These are phyloP conservation scores for Apis mellifera DNA, from an alignment of 1,140 invertebrate species.

Conservation along the genomic window Amel_HAv3.1 CM009931.2:27483001-27483500, in stretches of 20 bases:
- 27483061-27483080: background rate
- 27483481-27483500: slow-evolving; percentile 14
- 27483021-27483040: background rate
- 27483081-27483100: background rate
- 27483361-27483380: slow-evolving; percentile 47
- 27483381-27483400: slow-evolving; percentile 54
- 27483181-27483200: slow-evolving; percentile 67
- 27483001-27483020: background rate
- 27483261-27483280: slow-evolving; percentile 14
- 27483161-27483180: slow-evolving; percentile 70
- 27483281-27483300: background rate
- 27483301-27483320: slow-evolving; percentile 14
- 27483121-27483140: slow-evolving; percentile 38
- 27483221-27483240: slow-evolving; percentile 56
- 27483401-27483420: slow-evolving; percentile 62
- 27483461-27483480: background rate
- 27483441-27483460: slow-evolving; percentile 14
- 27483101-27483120: background rate
- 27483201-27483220: slow-evolving; percentile 64
- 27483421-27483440: slow-evolving; percentile 27
- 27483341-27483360: slow-evolving; percentile 33
- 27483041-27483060: background rate
- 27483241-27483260: slow-evolving; percentile 28
- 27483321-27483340: background rate
- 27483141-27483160: slow-evolving; percentile 74